Conservation (phyloP, 92 coral and sea anemone species). For the Heteractis magnifica region DNA sequence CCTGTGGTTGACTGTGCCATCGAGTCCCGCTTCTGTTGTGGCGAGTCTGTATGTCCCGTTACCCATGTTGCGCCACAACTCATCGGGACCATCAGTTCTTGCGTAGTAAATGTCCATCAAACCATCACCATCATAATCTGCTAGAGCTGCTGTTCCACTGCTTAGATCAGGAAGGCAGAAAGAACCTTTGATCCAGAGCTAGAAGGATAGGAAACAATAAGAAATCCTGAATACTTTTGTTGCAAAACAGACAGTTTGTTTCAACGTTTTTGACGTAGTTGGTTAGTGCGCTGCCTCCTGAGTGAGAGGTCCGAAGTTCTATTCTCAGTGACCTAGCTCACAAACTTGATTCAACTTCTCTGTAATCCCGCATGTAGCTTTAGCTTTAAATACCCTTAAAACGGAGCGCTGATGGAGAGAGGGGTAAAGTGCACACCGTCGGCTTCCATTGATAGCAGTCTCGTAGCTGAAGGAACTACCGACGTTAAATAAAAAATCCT, state of each 20-base stretch:
- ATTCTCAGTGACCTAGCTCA: too few species aligned
- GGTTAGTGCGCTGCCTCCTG: too few species aligned
- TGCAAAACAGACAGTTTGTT: background rate
- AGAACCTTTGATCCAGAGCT: constrained; percentile 94
- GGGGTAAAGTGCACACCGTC: too few species aligned
- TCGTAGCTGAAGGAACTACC: too few species aligned
- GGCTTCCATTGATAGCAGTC: too few species aligned
- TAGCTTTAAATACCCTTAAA: too few species aligned
- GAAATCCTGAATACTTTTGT: background rate
- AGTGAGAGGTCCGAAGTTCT: too few species aligned
- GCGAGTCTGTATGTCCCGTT: constrained; percentile 81
- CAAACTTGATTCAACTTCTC: too few species aligned
- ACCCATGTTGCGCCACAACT: constrained; percentile 97
- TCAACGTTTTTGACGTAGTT: too few species aligned
- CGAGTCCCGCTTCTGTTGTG: constrained; percentile 88
- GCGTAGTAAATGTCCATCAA: constrained; percentile 91
- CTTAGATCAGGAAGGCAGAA: constrained; percentile 88
- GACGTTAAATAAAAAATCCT: too few species aligned
- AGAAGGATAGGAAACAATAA: background rate
- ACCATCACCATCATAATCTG: constrained; percentile 96
- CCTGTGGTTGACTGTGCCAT: constrained; percentile 75
- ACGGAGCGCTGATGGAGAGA: too few species aligned
- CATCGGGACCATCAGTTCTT: constrained; percentile 91
- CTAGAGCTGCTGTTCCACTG: constrained; percentile 83
- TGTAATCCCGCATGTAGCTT: too few species aligned